Conservation (phyloP, 2,888 invertebrate species). For the Orthosia gracilis region DNA sequence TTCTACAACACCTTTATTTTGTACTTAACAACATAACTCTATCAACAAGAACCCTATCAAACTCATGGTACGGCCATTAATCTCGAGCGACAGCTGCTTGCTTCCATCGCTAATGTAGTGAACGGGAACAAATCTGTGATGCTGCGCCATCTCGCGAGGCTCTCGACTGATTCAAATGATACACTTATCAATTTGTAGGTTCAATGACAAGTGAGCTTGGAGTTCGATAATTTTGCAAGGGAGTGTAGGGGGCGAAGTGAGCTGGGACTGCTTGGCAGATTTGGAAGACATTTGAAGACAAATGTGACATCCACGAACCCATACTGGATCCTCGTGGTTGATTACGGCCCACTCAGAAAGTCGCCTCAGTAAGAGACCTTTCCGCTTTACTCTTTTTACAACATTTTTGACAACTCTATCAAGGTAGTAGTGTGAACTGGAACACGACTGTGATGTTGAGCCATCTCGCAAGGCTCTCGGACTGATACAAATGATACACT, state of each 20-base stretch:
- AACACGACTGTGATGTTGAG: slow-evolving; percentile 76
- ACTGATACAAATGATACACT: slow-evolving; percentile 48
- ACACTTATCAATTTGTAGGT: slow-evolving; percentile 38
- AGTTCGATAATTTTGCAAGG: slow-evolving; percentile 11
- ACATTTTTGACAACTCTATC: slow-evolving; percentile 3
- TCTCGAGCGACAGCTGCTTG: slow-evolving; percentile 68
- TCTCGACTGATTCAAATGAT: slow-evolving; percentile 48
- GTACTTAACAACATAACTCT: neutral
- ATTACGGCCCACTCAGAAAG: no score
- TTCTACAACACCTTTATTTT: neutral
- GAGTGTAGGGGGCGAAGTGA: neutral
- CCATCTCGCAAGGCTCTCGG: slow-evolving; percentile 47
- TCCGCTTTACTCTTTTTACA: neutral
- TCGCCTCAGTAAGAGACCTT: no score
- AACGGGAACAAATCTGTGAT: slow-evolving; percentile 77
- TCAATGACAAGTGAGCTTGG: slow-evolving; percentile 14
- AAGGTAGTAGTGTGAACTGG: slow-evolving; percentile 68
- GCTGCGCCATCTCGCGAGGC: slow-evolving; percentile 61
- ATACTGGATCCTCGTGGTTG: no score
- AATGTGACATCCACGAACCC: no score
- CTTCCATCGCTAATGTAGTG: slow-evolving; percentile 80
- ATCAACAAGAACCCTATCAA: slow-evolving; percentile 20
- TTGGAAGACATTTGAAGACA: neutral
- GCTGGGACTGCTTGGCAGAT: neutral
- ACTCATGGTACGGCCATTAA: slow-evolving; percentile 68